Percentiles rank a stretch among this genome's conserved stretches.
These are phyloP conservation scores for Medauroidea extradentata DNA, from an alignment of 1,140 invertebrate species.

Conservation along the genomic window DNA sequence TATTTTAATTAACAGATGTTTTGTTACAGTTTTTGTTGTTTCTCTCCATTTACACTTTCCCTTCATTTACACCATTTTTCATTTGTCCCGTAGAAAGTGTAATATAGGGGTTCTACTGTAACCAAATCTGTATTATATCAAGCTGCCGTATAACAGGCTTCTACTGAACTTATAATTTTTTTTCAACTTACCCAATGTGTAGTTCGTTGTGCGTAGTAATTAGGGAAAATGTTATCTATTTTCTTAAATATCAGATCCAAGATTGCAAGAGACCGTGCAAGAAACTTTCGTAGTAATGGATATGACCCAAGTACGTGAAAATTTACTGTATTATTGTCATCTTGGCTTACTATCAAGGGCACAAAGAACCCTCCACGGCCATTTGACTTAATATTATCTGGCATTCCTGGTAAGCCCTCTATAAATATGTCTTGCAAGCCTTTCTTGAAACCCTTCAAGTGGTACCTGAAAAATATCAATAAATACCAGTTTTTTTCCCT, in stretches of 20 bases:
- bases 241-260: slow-evolving; percentile 55
- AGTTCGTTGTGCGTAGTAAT: slow-evolving; percentile 49
- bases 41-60: too few species aligned
- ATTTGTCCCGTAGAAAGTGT: too few species aligned
- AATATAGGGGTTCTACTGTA: too few species aligned
- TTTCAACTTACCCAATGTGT: slow-evolving; percentile 48
- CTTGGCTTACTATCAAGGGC: slow-evolving; percentile 48
- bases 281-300: slow-evolving; percentile 56
- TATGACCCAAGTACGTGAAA: slow-evolving; percentile 48
- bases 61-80: too few species aligned
- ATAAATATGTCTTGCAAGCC: slow-evolving; percentile 69
- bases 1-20: too few species aligned
- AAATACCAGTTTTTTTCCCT: not conserved
- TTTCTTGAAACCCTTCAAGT: slow-evolving; percentile 66
- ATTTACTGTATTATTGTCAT: slow-evolving; percentile 48
- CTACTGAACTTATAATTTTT: too few species aligned
- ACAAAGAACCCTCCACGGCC: slow-evolving; percentile 63
- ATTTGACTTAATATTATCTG: slow-evolving; percentile 73
- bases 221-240: slow-evolving; percentile 53
- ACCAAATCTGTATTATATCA: too few species aligned
- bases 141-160: too few species aligned
- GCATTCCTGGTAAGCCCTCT: slow-evolving; percentile 72
- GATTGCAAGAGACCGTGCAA: slow-evolving; percentile 47
- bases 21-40: too few species aligned
- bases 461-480: slow-evolving; percentile 59